Evolutionary conservation across 2,113 vertebrate genomes (phyloP).

Genomic region (Galemys pyrenaicus): DNA sequence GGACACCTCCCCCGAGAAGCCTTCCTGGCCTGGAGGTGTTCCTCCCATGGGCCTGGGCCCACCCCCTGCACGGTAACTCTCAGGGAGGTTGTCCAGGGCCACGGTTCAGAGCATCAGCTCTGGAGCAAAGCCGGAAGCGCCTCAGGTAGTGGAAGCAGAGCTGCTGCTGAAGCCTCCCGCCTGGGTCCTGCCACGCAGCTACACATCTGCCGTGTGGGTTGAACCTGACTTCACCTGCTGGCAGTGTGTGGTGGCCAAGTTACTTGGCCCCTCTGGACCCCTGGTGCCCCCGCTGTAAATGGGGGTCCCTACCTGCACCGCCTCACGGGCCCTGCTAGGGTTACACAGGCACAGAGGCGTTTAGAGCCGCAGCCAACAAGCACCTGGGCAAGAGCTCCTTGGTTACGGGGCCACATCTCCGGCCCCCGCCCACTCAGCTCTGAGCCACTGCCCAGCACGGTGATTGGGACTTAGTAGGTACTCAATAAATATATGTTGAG

Average conservation of each 20-base stretch:
- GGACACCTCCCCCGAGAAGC: background rate
- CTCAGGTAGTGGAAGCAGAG: too few relatives aligned
- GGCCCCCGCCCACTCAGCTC: background rate
- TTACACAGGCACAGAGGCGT: too few relatives aligned
- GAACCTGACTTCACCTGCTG: background rate
- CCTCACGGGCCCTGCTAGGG: background rate
- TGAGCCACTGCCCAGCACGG: background rate
- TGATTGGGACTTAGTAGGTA: background rate
- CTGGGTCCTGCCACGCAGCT: too few relatives aligned
- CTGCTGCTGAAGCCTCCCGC: too few relatives aligned
- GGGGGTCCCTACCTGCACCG: background rate
- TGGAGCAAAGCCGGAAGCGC: too few relatives aligned
- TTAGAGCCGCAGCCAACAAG: background rate
- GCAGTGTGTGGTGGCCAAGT: background rate
- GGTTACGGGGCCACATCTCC: background rate
- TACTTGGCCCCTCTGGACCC: background rate
- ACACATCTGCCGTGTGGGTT: background rate
- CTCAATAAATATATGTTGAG: slow-evolving; percentile 61
- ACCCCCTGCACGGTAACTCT: fast-evolving
- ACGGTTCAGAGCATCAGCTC: background rate
- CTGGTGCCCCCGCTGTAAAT: background rate
- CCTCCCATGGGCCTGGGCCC: background rate
- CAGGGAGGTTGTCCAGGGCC: background rate
- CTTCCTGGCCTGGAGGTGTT: background rate
- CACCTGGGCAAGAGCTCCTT: background rate